Evolutionary conservation across 1,140 invertebrate genomes (phyloP), one percentile per base, ranked within the genome.

Genomic region (Sycophila sp.): DNA sequence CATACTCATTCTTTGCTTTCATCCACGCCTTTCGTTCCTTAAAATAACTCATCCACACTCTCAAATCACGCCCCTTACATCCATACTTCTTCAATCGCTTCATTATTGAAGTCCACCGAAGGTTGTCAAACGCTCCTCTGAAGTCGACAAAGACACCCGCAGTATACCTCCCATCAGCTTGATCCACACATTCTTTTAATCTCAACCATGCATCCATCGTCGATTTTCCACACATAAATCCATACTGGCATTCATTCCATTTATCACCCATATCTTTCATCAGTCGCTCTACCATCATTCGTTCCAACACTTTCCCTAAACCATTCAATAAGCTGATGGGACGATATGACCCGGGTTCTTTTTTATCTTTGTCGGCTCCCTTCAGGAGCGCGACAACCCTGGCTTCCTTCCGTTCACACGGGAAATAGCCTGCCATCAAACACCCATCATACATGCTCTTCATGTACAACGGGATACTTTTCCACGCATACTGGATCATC

Each of bases 61-160:
- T n/a, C n/a, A n/a, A n/a, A n/a, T n/a, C n/a, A n/a, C n/a, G n/a
- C n/a, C n/a, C n/a, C n/a, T n/a, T n/a, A n/a, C 75, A 73, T 17
- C 49, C 24, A 17, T 47, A 36, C 11, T 64, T 53, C n/a, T 30
- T 51, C 6, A 77, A n/a, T 11, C 77, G 76, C 0, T 70, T 28
- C 13, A 83, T 49, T 0, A 82, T 75, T 62, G 76, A 77, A 0
- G 69, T 60, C 80, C 81, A 85, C 71, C 76, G 76, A 0, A 76
- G 65, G 17, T 76, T 78, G 36, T 83, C 77, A 62, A 84, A 87
- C 3, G 85, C 84, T 2, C 85, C 82, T 8, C 75, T 75, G 26
- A 86, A 82, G 59, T 86, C 84, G 1, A 86, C 28, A 26, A 80
- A 70, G 0, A 81, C 60, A 0, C 58, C 67, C 17, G 78, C 59